Evolutionary conservation across 1,140 invertebrate species (phyloP).

Genomic region (Eubasilissa regina): DNA sequence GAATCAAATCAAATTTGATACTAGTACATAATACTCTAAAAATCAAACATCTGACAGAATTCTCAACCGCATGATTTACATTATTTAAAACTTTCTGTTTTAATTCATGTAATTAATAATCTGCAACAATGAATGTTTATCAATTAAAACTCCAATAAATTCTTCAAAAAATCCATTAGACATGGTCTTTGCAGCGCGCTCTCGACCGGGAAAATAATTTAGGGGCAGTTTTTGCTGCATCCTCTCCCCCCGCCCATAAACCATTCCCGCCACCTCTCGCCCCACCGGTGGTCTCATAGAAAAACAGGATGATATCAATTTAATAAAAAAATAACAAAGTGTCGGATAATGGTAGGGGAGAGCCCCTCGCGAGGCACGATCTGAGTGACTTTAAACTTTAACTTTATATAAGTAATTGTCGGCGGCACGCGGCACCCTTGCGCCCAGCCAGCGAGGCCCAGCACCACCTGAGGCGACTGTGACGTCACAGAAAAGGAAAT

Average conservation of each 20-base stretch:
- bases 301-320: constrained; percentile 62
- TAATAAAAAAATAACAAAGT: constrained; percentile 61
- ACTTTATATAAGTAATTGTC: constrained; percentile 58
- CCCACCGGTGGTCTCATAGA: constrained; percentile 49
- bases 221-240: constrained; percentile 8
- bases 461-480: neutral
- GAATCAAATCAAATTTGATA: too few species aligned
- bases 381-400: constrained; percentile 59
- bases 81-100: too few species aligned
- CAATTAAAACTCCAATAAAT: constrained; percentile 10
- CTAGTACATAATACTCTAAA: too few species aligned
- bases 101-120: too few species aligned
- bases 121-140: neutral
- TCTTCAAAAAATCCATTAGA: neutral
- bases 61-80: too few species aligned
- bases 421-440: constrained; percentile 18
- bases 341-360: constrained; percentile 45
- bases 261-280: constrained; percentile 29
- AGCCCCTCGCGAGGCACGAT: constrained; percentile 50
- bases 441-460: too few species aligned
- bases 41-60: too few species aligned
- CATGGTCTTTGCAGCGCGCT: constrained; percentile 15
- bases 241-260: constrained; percentile 27
- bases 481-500: neutral
- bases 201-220: constrained; percentile 41